These are phyloP conservation scores for Zele albiditarsus DNA, from an alignment of 2,888 invertebrate genomes.

Conservation along the genomic window DNA sequence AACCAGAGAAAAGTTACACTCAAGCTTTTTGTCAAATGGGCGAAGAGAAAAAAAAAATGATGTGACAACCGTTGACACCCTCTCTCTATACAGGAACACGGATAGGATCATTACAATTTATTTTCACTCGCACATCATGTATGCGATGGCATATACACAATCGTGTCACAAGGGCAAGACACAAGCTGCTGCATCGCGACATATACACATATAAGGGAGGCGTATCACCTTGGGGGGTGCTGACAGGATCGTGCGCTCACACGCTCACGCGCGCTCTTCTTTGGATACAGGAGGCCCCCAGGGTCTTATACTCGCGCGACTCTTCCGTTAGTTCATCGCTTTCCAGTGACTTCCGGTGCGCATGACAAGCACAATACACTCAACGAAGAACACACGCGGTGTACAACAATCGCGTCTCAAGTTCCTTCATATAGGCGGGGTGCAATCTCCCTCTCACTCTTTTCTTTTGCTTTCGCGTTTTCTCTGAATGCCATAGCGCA, in stretches of 20 bases:
- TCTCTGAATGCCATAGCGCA: constrained; percentile 55
- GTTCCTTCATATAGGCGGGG: constrained; percentile 68
- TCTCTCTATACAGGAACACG: background rate
- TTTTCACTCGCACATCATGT: background rate
- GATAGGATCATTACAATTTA: background rate
- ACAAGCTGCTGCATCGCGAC: constrained; percentile 60
- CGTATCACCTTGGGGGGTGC: constrained; percentile 32
- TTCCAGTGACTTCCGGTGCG: constrained; percentile 73
- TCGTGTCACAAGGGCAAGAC: constrained; percentile 45
- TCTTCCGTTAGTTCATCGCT: constrained; percentile 72
- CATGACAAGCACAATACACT: constrained; percentile 54
- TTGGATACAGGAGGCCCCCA: constrained; percentile 33
- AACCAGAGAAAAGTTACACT: too few relatives aligned
- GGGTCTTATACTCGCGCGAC: constrained; percentile 50
- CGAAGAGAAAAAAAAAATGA: background rate
- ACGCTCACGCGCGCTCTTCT: constrained; percentile 4
- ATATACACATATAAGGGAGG: background rate
- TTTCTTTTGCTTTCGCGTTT: constrained; percentile 39
- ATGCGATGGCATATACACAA: background rate
- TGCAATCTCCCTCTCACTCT: constrained; percentile 55
- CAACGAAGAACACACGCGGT: constrained; percentile 64
- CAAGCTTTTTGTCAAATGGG: too few relatives aligned
- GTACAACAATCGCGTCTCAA: constrained; percentile 72
- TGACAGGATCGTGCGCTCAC: constrained; percentile 51
- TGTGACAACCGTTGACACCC: background rate